These are phyloP conservation scores for Trissolcus basalis DNA, from an alignment of 1,140 invertebrate species.

Conservation along the genomic window DNA sequence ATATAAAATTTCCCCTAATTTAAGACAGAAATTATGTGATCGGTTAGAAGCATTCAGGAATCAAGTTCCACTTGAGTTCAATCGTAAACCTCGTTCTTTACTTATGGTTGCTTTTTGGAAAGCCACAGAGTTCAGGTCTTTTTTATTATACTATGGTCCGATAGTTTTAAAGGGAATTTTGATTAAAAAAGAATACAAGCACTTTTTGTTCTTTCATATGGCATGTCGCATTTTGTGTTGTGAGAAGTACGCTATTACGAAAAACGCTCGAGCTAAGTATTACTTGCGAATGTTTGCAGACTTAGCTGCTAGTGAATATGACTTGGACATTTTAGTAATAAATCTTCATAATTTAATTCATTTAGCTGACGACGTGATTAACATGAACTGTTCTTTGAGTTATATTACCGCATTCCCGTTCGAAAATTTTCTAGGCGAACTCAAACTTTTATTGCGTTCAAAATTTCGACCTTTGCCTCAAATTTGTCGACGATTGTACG, in stretches of 20 bases:
- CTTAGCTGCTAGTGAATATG: background rate
- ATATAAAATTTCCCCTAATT: too few relatives aligned
- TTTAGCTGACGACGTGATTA: background rate
- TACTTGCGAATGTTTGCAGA: background rate
- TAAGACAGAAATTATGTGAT: too few relatives aligned
- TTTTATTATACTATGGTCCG: constrained; percentile 2
- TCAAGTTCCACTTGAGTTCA: too few relatives aligned
- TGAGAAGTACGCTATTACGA: background rate
- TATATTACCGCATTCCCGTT: constrained; percentile 2
- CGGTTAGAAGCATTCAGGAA: too few relatives aligned
- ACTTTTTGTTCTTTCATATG: constrained; percentile 1
- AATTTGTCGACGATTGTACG: background rate
- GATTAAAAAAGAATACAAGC: background rate
- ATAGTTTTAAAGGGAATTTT: constrained; percentile 2
- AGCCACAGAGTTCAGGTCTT: background rate
- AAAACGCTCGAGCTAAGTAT: constrained; percentile 3
- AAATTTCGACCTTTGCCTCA: background rate
- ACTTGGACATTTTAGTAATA: background rate
- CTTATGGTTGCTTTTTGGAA: too few relatives aligned
- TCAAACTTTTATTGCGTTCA: background rate
- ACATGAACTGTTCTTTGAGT: constrained; percentile 4
- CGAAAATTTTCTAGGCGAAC: constrained; percentile 4
- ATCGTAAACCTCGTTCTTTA: too few relatives aligned
- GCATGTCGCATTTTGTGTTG: constrained; percentile 1
- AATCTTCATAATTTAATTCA: constrained; percentile 2